Percentiles rank a stretch among this genome's conserved stretches.
Conservation (phyloP, 2,797 vertebrate genomes). For the Hypotaenidia okinawae region DNA sequence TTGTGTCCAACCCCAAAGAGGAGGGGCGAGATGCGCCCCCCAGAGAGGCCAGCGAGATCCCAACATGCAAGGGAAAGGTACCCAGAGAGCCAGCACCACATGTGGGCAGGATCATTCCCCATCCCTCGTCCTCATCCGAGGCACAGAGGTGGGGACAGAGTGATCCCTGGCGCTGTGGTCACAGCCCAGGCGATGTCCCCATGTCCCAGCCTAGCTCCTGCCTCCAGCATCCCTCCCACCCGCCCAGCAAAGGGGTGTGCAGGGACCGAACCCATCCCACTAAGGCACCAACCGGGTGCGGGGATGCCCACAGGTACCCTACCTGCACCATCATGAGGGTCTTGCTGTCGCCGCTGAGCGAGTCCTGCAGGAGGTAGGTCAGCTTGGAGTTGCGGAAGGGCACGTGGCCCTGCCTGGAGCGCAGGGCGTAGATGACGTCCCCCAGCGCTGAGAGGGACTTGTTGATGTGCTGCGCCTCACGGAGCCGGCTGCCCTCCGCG, state of each 20-base stretch:
- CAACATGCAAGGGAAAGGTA: fast-evolving
- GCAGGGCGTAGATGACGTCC: conserved; percentile 92
- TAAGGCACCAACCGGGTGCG: too few relatives aligned
- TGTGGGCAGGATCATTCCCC: background rate
- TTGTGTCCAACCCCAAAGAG: too few relatives aligned
- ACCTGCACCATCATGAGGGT: conserved; percentile 99
- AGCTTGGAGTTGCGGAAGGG: conserved; percentile 98
- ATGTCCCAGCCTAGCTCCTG: background rate
- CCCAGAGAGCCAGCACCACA: fast-evolving
- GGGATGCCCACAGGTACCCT: background rate
- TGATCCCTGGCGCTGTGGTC: fast-evolving
- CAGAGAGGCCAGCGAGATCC: background rate
- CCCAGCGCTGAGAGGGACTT: conserved; percentile 93
- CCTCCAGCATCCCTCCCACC: background rate
- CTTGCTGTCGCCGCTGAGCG: conserved; percentile 94
- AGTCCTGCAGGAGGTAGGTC: conserved; percentile 97
- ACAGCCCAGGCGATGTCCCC: background rate
- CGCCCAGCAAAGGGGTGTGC: fast-evolving
- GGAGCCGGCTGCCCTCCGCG: conserved; percentile 89
- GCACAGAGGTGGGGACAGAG: background rate
- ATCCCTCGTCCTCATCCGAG: fast-evolving
- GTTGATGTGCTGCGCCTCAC: conserved; percentile 97
- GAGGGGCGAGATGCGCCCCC: too few relatives aligned
- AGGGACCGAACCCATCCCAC: background rate
- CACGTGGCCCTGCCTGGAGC: conserved; percentile 89